Base-by-base conservation (phyloP, 2,888 invertebrate genomes). In the Acronicta alni region DNA sequence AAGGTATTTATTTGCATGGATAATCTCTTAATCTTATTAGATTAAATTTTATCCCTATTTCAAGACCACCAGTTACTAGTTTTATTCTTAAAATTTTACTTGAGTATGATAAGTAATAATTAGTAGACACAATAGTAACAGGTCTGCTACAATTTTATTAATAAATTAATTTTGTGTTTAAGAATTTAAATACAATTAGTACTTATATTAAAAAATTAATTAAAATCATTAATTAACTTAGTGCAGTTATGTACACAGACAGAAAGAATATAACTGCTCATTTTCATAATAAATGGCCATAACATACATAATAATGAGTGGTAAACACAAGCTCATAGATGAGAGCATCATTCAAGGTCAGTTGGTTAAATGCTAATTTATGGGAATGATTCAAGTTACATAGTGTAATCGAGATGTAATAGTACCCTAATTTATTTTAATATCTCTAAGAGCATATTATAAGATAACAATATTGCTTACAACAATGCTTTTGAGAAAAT, bases 321-420 rank as follows among this genome's bases (percentile, higher is more conserved):
- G 12, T 45, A 32, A 10, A 44, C 23, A 51, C 6, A 16, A 37
- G n/a, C 39, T 30, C 26, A 30, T 26, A 30, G 37, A 42, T 0
- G 0, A 32, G 14, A 52, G 20, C 12, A 59, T 47, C 20, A 64
- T 52, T 49, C 67, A 72, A 71, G 70, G 72, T 46, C 72, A 58
- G 18, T 32, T 5, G 14, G 62, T 45, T 62, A 55, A 15, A 14
- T 45, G 17, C 20, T 45, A 37, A 44, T 55, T 16, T 32, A 60
- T 56, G 39, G 52, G 20, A 62, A 37, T 30, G 30, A 49, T 30
- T 65, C 42, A 57, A 70, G 49, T 60, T 56, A 52, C 43, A 66
- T 18, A 41, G 8, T 51, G 18, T 26, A 41, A 49, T 54, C 12
- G 35, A 47, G 44, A 44, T 23, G n/a, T 32, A 38, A 47, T 23